A percentile compares a stretch with the other conserved stretches of the same genome.
These are phyloP conservation scores for Eretmochelys imbricata DNA, from an alignment of 2,113 vertebrate genomes.

Conservation along the genomic window DNA sequence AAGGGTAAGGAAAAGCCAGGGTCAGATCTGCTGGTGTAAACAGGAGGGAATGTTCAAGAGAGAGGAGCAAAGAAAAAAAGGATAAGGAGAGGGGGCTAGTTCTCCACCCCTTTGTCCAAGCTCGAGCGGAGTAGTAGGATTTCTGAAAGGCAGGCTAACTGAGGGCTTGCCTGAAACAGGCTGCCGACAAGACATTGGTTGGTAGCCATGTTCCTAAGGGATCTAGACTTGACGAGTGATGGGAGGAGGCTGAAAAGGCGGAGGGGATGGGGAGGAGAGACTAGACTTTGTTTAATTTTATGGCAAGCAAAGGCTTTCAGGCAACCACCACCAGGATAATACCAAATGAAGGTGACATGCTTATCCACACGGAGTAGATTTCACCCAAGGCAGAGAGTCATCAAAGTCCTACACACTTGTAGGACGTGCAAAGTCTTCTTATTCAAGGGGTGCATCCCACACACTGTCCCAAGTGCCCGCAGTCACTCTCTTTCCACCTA, in stretches of 20 bases:
- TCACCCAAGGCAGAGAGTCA: neutral
- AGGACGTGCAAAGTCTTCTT: neutral
- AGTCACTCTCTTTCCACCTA: neutral
- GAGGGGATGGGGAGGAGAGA: neutral
- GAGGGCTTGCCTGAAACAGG: fast-evolving
- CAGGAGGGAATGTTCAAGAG: neutral
- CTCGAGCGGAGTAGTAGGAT: neutral
- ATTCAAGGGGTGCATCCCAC: fast-evolving
- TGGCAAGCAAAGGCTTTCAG: neutral
- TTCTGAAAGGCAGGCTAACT: fast-evolving
- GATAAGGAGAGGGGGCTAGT: fast-evolving
- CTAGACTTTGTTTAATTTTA: constrained; percentile 34
- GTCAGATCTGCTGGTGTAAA: neutral
- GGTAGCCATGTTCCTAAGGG: neutral
- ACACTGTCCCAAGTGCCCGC: neutral
- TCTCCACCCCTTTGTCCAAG: fast-evolving
- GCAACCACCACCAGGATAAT: neutral
- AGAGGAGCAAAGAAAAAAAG: fast-evolving
- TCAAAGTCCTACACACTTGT: neutral
- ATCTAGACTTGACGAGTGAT: neutral
- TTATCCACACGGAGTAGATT: neutral
- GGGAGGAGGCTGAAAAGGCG: neutral
- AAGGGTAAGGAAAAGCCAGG: neutral
- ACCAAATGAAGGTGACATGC: neutral
- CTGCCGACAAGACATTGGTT: fast-evolving